Conservation (phyloP, 2,113 vertebrate genomes). For the Nansenia antarctica region DNA sequence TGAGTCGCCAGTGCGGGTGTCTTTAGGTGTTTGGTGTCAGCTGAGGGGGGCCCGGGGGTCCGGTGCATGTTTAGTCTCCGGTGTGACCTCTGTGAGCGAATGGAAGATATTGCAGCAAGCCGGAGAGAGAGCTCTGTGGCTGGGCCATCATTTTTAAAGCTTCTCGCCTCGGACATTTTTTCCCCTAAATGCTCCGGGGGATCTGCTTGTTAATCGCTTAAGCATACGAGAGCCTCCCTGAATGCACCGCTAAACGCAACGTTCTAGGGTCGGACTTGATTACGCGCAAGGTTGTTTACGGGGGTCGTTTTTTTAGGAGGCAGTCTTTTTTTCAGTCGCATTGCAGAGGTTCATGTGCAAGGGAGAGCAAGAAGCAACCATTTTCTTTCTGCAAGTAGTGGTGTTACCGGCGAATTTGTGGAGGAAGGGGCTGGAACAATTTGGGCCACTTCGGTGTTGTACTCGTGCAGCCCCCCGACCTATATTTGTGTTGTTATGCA, state of each 20-base stretch:
- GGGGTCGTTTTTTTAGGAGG: constrained; percentile 35
- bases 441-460: background rate
- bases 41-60: too few species aligned
- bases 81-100: constrained; percentile 66
- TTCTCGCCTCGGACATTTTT: constrained; percentile 27
- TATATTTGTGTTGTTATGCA: too few species aligned
- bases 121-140: constrained; percentile 20
- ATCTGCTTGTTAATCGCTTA: constrained; percentile 34
- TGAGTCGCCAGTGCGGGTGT: constrained; percentile 9
- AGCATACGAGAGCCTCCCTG: constrained; percentile 10
- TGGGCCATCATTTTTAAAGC: constrained; percentile 43
- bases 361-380: constrained; percentile 67
- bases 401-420: constrained; percentile 38
- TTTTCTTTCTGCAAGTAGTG: constrained; percentile 68
- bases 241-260: constrained; percentile 9
- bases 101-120: constrained; percentile 55
- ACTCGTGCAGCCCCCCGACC: too few species aligned
- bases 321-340: constrained; percentile 72
- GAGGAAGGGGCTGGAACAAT: background rate
- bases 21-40: background rate
- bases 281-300: constrained; percentile 15
- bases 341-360: constrained; percentile 75
- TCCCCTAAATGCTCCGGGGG: constrained; percentile 29
- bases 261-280: background rate
- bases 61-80: constrained; percentile 14